phyloP scores from a whole-genome alignment of 2,888 invertebrate genomes.

The Zaprionus bogoriensis region DNA sequence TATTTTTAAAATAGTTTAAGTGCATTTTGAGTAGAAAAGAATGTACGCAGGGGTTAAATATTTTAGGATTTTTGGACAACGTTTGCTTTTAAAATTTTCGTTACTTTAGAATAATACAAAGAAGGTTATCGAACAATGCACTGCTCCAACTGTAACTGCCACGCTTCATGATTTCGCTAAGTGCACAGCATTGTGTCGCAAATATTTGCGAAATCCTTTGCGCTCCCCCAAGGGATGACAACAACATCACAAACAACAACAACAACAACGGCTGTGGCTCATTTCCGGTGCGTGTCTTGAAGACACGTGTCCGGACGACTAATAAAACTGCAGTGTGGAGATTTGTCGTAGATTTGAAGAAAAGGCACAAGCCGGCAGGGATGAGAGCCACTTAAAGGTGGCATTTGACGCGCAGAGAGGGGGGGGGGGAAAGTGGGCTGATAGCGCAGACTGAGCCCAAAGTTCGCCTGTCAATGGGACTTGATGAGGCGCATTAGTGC shows the following conservation, averaged over 20 bases:
- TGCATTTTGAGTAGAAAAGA: no score
- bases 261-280: constrained; percentile 47
- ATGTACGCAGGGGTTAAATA: no score
- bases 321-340: constrained; percentile 66
- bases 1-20: no score
- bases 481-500: constrained; percentile 71
- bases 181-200: constrained; percentile 37
- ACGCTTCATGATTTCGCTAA: constrained; percentile 29
- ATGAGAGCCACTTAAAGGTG: constrained; percentile 60
- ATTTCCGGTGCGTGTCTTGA: constrained; percentile 68
- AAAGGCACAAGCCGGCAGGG: constrained; percentile 23
- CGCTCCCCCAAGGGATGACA: constrained; percentile 24
- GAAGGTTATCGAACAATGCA: neutral
- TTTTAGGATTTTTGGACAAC: no score
- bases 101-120: no score
- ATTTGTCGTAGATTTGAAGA: constrained; percentile 64
- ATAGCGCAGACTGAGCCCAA: neutral
- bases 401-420: constrained; percentile 32
- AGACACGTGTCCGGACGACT: constrained; percentile 68
- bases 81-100: no score
- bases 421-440: neutral
- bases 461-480: constrained; percentile 47
- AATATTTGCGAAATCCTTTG: constrained; percentile 54
- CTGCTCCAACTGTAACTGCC: neutral
- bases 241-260: constrained; percentile 3